Conservation (phyloP, 1,140 invertebrate genomes). For the Drosophila parvula region DNA sequence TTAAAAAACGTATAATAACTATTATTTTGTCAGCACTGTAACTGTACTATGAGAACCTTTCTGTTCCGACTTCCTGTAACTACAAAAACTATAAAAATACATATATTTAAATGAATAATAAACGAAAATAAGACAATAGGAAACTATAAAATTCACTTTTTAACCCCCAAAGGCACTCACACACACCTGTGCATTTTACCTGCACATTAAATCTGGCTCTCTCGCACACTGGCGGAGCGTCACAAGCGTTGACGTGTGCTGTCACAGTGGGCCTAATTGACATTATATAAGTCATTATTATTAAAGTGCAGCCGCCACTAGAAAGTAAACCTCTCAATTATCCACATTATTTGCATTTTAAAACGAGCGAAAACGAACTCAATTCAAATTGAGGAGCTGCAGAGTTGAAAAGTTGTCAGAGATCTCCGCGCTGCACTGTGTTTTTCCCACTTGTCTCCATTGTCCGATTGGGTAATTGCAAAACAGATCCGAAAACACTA, state of each 20-base stretch:
- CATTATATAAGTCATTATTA: slow-evolving; percentile 39
- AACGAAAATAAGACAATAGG: slow-evolving; percentile 12
- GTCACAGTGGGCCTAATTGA: slow-evolving; percentile 50
- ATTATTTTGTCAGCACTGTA: not conserved
- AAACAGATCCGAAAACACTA: slow-evolving; percentile 42
- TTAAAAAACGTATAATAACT: not conserved
- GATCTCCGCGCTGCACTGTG: slow-evolving; percentile 14
- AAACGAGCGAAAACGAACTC: slow-evolving; percentile 30
- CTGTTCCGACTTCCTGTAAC: not conserved
- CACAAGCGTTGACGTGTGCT: slow-evolving; percentile 47
- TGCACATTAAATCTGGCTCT: slow-evolving; percentile 33
- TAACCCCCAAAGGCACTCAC: slow-evolving; percentile 4
- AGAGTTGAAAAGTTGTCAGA: slow-evolving; percentile 24
- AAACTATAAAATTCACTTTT: slow-evolving; percentile 5
- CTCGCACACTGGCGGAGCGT: slow-evolving; percentile 6
- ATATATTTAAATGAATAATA: slow-evolving; percentile 9
- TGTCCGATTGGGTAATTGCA: slow-evolving; percentile 70
- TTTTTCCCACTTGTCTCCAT: slow-evolving; percentile 46
- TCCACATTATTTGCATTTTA: slow-evolving; percentile 44
- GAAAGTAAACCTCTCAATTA: slow-evolving; percentile 38
- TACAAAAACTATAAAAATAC: not conserved
- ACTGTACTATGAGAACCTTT: not conserved
- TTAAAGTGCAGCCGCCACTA: slow-evolving; percentile 31
- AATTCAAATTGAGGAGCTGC: slow-evolving; percentile 19
- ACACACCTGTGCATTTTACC: slow-evolving; percentile 32